Evolutionary conservation across 2,797 vertebrate species (phyloP).

Genomic region (Presbytis comata): DNA sequence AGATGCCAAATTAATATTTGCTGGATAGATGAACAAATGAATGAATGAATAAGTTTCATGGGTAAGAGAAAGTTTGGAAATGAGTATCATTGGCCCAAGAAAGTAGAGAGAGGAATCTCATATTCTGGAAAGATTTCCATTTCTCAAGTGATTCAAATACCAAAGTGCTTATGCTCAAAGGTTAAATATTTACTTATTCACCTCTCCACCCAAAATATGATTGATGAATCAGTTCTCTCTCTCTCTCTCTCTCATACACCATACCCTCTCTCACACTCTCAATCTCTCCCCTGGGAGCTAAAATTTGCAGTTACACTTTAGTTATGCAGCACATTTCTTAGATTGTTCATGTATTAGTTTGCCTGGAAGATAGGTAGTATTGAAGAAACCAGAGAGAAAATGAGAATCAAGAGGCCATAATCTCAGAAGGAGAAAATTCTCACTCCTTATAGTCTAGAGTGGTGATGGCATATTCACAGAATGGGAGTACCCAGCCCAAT

Average conservation of each 20-base stretch:
- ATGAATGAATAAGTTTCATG: neutral
- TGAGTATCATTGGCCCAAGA: neutral
- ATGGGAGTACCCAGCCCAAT: neutral
- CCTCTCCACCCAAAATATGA: neutral
- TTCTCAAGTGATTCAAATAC: neutral
- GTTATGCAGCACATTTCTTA: neutral
- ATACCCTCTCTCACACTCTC: neutral
- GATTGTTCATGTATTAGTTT: neutral
- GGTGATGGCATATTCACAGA: neutral
- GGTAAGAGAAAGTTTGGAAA: neutral
- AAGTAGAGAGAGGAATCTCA: neutral
- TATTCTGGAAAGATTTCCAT: neutral
- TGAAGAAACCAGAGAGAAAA: slow-evolving; percentile 25
- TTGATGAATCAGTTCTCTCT: neutral
- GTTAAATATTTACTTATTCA: neutral
- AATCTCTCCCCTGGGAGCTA: neutral
- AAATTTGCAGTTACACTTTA: neutral
- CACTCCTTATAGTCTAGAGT: neutral
- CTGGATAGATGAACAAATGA: neutral
- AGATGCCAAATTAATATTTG: neutral
- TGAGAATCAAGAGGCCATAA: neutral
- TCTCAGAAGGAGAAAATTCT: neutral
- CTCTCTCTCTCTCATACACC: neutral
- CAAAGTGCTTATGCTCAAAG: neutral
- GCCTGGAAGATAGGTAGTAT: neutral